Conservation (phyloP, 2,888 invertebrate genomes). For the Cylloceria caligata region DNA sequence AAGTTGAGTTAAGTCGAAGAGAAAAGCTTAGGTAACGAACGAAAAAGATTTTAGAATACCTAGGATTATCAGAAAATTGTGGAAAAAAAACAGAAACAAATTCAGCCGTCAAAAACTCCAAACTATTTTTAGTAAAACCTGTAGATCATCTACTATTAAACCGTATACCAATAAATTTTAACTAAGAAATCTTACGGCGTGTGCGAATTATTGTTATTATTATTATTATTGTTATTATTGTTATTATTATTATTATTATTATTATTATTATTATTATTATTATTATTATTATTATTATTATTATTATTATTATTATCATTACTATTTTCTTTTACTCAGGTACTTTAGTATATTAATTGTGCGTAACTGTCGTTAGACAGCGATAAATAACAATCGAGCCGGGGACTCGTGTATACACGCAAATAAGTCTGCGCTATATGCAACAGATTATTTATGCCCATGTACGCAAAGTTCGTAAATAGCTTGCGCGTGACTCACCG, state of each 20-base stretch:
- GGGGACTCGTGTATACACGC: slow-evolving; percentile 22
- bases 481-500: slow-evolving; percentile 57
- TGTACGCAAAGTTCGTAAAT: slow-evolving; percentile 51
- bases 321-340: slow-evolving; percentile 49
- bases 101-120: slow-evolving; percentile 51
- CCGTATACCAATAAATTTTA: slow-evolving; percentile 51
- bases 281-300: slow-evolving; percentile 5
- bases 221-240: not conserved
- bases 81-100: slow-evolving; percentile 8
- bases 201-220: slow-evolving; percentile 24
- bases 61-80: slow-evolving; percentile 4
- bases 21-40: slow-evolving; percentile 19
- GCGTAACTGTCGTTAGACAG: slow-evolving; percentile 21
- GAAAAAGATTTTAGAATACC: slow-evolving; percentile 30
- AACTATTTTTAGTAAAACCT: slow-evolving; percentile 74
- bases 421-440: slow-evolving; percentile 34
- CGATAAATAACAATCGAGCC: slow-evolving; percentile 55
- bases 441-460: slow-evolving; percentile 46
- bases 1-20: slow-evolving; percentile 20
- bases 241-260: slow-evolving; percentile 6
- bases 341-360: slow-evolving; percentile 25
- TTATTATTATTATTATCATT: slow-evolving; percentile 2
- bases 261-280: slow-evolving; percentile 8
- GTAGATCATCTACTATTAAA: slow-evolving; percentile 28
- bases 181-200: slow-evolving; percentile 45